Conservation (phyloP, 2,797 vertebrate genomes). For the Cryptoprocta ferox region DNA sequence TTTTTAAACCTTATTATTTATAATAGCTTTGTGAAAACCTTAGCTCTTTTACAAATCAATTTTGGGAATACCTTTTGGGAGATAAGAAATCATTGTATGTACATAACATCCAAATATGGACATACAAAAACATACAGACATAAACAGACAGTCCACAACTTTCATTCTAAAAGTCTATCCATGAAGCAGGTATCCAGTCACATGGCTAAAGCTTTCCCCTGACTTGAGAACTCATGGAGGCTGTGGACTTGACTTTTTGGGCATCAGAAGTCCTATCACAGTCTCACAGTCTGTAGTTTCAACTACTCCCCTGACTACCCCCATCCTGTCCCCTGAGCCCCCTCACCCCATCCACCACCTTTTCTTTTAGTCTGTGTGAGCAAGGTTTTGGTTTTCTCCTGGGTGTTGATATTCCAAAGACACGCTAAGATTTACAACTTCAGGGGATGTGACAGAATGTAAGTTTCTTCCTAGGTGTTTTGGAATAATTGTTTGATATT, state of each 20-base stretch:
- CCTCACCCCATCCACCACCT: rapidly evolving
- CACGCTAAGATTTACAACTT: not conserved
- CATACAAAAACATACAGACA: not conserved
- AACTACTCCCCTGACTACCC: not conserved
- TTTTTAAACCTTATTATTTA: not conserved
- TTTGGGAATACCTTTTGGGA: not conserved
- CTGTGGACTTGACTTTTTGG: not conserved
- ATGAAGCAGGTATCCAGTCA: not conserved
- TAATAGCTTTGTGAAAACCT: not conserved
- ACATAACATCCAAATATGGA: not conserved
- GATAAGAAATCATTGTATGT: not conserved
- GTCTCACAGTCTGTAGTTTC: not conserved
- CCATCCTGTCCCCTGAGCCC: not conserved
- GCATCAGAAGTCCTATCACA: not conserved
- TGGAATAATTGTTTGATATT: not conserved
- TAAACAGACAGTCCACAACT: not conserved
- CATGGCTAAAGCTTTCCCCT: not conserved
- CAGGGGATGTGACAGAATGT: not conserved
- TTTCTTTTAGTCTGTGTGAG: not conserved
- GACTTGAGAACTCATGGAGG: not conserved
- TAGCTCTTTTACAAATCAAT: not conserved
- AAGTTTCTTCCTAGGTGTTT: not conserved
- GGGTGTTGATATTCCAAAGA: not conserved
- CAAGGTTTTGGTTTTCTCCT: not conserved
- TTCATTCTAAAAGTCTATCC: not conserved